These are phyloP conservation scores for Porites divaricata DNA, from an alignment of 92 coral and sea anemone genomes.

Conservation along the genomic window DNA sequence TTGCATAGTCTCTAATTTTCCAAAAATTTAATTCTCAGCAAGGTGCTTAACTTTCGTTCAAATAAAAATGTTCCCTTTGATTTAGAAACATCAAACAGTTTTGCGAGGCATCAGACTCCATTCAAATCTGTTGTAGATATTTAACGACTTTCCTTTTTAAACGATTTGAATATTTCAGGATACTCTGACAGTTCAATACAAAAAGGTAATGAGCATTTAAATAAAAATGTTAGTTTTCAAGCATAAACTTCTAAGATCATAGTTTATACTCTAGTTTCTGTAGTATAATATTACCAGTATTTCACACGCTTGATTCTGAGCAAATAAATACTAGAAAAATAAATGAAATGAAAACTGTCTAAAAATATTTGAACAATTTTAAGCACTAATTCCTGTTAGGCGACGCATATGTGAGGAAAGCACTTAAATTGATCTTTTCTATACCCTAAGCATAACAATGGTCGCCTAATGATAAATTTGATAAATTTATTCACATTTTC, in stretches of 20 bases:
- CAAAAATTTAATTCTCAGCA: not conserved
- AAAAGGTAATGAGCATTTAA: not conserved
- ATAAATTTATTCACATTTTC: not conserved
- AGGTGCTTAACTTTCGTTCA: not conserved
- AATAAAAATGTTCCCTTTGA: not conserved
- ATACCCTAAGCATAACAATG: too few species aligned
- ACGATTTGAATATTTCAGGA: conserved; percentile 1
- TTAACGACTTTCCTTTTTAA: not conserved
- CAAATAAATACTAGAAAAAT: not conserved
- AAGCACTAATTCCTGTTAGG: not conserved
- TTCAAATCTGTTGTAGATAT: not conserved
- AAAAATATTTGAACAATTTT: not conserved
- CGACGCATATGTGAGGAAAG: not conserved
- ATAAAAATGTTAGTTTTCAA: not conserved
- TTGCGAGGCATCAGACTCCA: not conserved
- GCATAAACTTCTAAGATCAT: not conserved
- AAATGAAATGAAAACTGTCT: not conserved
- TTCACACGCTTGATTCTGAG: not conserved
- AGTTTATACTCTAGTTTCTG: not conserved
- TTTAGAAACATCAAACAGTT: not conserved
- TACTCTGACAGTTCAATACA: not conserved
- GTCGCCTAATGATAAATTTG: too few species aligned
- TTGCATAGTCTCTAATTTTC: not conserved
- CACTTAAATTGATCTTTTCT: not conserved
- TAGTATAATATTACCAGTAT: too few species aligned